These are phyloP conservation scores for Carettochelys insculpta DNA, from an alignment of 2,113 vertebrate species.

Conservation along the genomic window DNA sequence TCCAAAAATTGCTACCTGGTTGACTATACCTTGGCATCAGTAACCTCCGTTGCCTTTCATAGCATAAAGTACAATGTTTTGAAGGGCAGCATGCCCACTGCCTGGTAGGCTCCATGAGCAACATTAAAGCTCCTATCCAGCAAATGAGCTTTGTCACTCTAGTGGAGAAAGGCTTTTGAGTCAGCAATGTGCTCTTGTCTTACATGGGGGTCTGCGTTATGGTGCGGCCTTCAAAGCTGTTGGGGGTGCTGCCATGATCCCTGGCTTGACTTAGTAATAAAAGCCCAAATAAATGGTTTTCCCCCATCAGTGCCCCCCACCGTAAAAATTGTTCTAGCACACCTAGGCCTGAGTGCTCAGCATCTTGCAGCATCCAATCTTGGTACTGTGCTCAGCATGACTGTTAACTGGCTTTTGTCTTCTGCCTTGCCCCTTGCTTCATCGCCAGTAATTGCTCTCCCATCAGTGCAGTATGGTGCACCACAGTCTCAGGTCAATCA, in stretches of 20 bases:
- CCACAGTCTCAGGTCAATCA: neutral
- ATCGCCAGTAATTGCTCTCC: neutral
- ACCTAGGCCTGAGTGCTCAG: neutral
- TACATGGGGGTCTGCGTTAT: no score
- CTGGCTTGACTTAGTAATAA: no score
- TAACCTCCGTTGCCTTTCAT: neutral
- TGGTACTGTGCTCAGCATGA: neutral
- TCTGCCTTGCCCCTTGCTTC: neutral
- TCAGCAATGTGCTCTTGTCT: neutral
- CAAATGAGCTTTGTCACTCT: neutral
- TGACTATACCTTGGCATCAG: neutral
- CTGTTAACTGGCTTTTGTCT: neutral
- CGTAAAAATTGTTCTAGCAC: no score
- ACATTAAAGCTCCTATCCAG: neutral
- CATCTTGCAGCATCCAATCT: neutral
- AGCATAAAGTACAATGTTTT: neutral
- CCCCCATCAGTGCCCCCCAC: no score
- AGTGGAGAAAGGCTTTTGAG: neutral
- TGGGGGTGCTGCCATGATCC: no score
- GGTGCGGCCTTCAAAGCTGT: no score
- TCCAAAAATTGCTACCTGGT: neutral
- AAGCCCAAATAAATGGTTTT: no score
- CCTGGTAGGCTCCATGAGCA: slow-evolving; percentile 20
- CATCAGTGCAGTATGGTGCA: neutral
- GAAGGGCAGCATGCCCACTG: neutral